These are phyloP conservation scores for Neostethus bicornis DNA, from an alignment of 2,797 vertebrate species.

Conservation along the genomic window DNA sequence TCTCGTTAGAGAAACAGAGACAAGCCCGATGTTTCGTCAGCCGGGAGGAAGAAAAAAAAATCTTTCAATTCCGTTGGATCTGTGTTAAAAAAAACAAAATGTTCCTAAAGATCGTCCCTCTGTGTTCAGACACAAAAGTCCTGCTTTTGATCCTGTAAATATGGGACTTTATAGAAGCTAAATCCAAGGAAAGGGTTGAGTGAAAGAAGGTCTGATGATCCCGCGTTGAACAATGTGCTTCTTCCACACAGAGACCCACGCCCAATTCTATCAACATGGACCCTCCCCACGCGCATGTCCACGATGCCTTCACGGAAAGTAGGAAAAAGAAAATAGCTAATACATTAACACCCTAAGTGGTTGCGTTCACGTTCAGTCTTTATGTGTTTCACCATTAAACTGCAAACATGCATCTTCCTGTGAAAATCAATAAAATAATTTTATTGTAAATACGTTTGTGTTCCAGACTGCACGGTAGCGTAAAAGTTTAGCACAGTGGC, in stretches of 20 bases:
- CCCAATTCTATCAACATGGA: conserved; percentile 74
- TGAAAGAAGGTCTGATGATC: conserved; percentile 51
- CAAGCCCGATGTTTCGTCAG: conserved; percentile 61
- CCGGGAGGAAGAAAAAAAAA: conserved; percentile 48
- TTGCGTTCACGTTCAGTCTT: too few relatives aligned
- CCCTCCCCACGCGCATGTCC: conserved; percentile 71
- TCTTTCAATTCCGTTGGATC: conserved; percentile 60
- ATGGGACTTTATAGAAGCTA: conserved; percentile 44
- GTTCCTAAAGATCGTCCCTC: conserved; percentile 33
- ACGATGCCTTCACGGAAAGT: conserved; percentile 34
- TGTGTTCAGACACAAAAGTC: conserved; percentile 28
- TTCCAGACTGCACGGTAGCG: too few relatives aligned
- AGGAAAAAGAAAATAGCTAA: too few relatives aligned
- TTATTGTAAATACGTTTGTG: too few relatives aligned
- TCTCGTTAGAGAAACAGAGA: conserved; percentile 61
- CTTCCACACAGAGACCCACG: conserved; percentile 74
- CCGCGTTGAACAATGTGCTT: conserved; percentile 82
- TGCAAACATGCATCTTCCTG: too few relatives aligned
- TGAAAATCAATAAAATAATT: too few relatives aligned
- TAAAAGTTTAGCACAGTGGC: too few relatives aligned
- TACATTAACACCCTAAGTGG: too few relatives aligned
- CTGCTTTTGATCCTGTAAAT: conserved; percentile 18
- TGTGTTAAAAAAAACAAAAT: conserved; percentile 34
- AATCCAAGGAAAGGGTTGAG: conserved; percentile 51
- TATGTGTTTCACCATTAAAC: too few relatives aligned